Evolutionary conservation across 2,797 vertebrate species (phyloP), one percentile per base, ranked within the genome.

Genomic region (Micrastur ruficollis): DNA sequence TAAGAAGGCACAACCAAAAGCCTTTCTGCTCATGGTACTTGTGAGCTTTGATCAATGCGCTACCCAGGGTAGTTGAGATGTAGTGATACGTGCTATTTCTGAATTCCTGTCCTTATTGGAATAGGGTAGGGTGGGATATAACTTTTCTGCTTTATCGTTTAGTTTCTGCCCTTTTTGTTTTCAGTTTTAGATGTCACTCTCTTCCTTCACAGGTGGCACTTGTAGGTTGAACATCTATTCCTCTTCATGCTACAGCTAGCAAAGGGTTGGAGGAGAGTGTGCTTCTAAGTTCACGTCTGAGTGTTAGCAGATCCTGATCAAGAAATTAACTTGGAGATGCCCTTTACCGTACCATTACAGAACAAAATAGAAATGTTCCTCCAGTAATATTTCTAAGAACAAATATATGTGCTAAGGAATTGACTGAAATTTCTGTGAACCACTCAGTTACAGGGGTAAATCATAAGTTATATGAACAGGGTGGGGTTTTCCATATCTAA

Each of bases 391-490:
- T 44, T 81, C 6, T 72, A 61, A 27, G 72, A 84, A 49, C 2
- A 59, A 79, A 49, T 65, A 5, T 1, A 31, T 4, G 1, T 75
- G 20, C 6, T 53, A 26, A 86, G 50, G 56, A 84, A 31, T 36
- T 52, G 25, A 47, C 26, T 83, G 53, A 78, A 58, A n/a, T 36
- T 25, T 68, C 11, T 78, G 2, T 73, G 36, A 80, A 49, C 42
- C 7, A 10, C 26, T 67, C 22, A 3, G 22, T 74, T 74, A 50
- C 9, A 32, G 26, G 11, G 19, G 12, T 81, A 17, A 63, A 36
- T 67, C 0, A 0, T 9, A 80, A 42, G 5, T 82, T 47, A 8
- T 1, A 2, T 5, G 8, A 74, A 29, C 3, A 6, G 9, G 3
- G 3, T 46, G 13, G 27, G 19, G 4, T 47, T 40, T 95, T 84